A percentile compares a stretch with the other conserved stretches of the same genome.
phyloP scores from a whole-genome alignment of 2,888 invertebrate species.

The Drosophila prolongata region DNA sequence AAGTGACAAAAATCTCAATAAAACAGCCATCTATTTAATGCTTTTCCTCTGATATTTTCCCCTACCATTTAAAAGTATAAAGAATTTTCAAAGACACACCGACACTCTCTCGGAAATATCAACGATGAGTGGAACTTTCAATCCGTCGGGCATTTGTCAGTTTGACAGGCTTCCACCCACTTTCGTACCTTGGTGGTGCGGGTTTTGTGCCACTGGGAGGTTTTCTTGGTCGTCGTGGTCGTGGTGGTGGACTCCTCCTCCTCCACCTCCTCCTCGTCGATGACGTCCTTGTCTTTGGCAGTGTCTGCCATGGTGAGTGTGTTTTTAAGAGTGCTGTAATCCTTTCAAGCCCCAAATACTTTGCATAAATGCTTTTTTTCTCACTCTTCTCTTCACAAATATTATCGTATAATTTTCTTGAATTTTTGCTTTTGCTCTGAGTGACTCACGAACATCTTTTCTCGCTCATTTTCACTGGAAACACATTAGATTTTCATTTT shows the following conservation, averaged over 20 bases:
- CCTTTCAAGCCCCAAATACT: constrained; percentile 60
- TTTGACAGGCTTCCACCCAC: constrained; percentile 49
- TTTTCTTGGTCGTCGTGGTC: constrained; percentile 70
- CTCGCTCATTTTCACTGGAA: constrained; percentile 39
- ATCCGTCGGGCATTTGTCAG: constrained; percentile 75
- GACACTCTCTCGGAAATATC: constrained; percentile 39
- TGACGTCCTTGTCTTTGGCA: constrained; percentile 70
- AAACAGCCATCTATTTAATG: constrained; percentile 5
- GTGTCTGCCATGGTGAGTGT: constrained; percentile 68
- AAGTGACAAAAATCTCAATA: not conserved
- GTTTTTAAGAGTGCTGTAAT: constrained; percentile 43
- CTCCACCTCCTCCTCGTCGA: constrained; percentile 60
- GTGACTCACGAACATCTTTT: constrained; percentile 32
- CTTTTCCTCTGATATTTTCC: constrained; percentile 3
- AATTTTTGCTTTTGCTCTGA: constrained; percentile 37
- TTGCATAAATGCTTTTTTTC: constrained; percentile 57
- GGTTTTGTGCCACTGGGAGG: constrained; percentile 80
- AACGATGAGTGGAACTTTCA: constrained; percentile 69
- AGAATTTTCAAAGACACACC: constrained; percentile 14
- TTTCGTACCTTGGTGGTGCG: constrained; percentile 71
- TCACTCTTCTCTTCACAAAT: constrained; percentile 48
- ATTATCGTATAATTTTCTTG: constrained; percentile 43
- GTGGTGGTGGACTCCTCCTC: constrained; percentile 59
- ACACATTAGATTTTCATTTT: constrained; percentile 28
- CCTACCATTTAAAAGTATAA: not conserved